Conservation (phyloP, 2,888 invertebrate genomes). For the Neoaliturus tenellus region DNA sequence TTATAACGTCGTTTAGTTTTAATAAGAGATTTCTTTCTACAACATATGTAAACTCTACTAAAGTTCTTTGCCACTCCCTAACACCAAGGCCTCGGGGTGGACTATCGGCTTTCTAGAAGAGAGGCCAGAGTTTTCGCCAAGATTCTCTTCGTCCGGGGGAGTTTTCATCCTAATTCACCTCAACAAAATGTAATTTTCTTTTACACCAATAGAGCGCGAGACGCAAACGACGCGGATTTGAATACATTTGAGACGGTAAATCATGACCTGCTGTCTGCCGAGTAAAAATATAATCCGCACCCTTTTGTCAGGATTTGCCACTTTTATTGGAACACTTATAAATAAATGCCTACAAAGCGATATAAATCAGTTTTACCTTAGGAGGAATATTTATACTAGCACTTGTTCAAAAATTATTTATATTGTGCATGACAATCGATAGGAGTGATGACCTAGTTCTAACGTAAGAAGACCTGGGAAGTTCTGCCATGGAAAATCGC, state of each 20-base stretch:
- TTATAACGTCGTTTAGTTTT: too few species aligned
- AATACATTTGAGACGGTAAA: conserved; percentile 30
- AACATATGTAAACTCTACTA: too few species aligned
- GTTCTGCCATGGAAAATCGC: too few species aligned
- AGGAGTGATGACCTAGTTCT: too few species aligned
- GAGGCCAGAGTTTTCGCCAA: too few species aligned
- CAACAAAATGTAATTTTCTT: neutral
- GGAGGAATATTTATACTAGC: neutral
- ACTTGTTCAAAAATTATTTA: neutral
- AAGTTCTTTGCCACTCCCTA: too few species aligned
- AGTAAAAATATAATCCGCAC: conserved; percentile 10
- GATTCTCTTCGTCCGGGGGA: neutral
- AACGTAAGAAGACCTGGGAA: too few species aligned
- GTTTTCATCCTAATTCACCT: neutral
- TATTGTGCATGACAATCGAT: too few species aligned
- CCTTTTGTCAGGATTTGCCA: conserved; percentile 18
- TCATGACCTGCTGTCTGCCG: conserved; percentile 8
- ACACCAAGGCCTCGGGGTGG: too few species aligned
- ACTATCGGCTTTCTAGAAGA: too few species aligned
- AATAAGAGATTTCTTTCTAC: too few species aligned
- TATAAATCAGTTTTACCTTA: neutral
- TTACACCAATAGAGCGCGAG: conserved; percentile 1
- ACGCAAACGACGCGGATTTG: conserved; percentile 32
- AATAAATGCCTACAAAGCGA: neutral
- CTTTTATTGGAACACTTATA: conserved; percentile 15